Evolutionary conservation across 2,888 invertebrate species (phyloP), one percentile per base, ranked within the genome.

Genomic region (Drosophila yooni): DNA sequence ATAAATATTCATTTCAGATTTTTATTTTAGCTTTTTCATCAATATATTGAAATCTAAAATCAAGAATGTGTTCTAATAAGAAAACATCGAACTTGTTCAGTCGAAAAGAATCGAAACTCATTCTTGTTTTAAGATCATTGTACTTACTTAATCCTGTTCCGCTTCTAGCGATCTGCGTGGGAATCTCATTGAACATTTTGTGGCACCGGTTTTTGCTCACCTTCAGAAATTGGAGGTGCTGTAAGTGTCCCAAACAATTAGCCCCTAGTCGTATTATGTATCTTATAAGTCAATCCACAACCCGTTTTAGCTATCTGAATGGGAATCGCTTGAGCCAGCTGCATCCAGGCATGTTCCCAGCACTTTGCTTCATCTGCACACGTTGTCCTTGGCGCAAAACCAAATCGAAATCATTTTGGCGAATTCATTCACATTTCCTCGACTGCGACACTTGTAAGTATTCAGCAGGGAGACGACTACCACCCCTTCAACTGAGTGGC

Each of bases 371-470:
- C 87, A 92, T 21, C 78, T 94, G 33, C 88, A 91, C 34, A 93
- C 92, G n/a, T 85, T 94, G 58, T 94, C 94, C 7, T 81, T 94
- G 87, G 93, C 94, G 29, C 93, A 94, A 58, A 94, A 95, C 82
- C 87, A 87, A 52, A 92, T 92, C 58, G 58, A 52, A 13, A 81
- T 77, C 54, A 90, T 94, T 93, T 76, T 88, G 81, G 62, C 74
- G 60, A 57, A 91, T 93, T 74, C 93, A 83, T 85, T 90, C 75
- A 58, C 92, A 65, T 89, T 94, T 61, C 92, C 93, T 0, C 81
- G 83, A 29, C 81, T 94, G 13, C 87, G 89, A 73, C 92, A 93
- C 82, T 91, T 94, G 94, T 94, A 88, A 94, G 94, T 94, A 86
- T 27, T 18, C 1, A 31, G 2, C 6, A 29, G 21, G n/a, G 21